Percentiles rank a stretch among this genome's conserved stretches.
phyloP scores from a whole-genome alignment of 2,888 invertebrate genomes.

The Noctua pronuba region DNA sequence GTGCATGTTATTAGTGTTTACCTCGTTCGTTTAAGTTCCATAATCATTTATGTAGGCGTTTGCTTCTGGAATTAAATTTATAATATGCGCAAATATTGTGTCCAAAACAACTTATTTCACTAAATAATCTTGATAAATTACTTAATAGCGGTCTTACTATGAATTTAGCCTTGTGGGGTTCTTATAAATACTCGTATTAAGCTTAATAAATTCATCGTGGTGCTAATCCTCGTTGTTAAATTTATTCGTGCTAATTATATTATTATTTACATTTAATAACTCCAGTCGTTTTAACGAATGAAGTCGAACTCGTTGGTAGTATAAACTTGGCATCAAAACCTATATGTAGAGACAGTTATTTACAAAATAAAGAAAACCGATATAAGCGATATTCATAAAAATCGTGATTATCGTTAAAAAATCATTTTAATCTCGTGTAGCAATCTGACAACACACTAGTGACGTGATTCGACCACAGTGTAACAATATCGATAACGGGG shows the following conservation, averaged over 20 bases:
- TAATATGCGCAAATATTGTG: conserved; percentile 58
- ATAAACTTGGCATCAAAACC: conserved; percentile 7
- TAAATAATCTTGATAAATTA: conserved; percentile 61
- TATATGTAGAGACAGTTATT: too few species aligned
- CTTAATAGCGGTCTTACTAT: conserved; percentile 49
- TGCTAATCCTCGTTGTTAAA: conserved; percentile 47
- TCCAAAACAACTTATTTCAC: conserved; percentile 57
- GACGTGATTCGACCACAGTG: conserved; percentile 48
- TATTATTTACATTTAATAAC: conserved; percentile 52
- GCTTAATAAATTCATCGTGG: conserved; percentile 50
- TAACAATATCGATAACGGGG: conserved; percentile 55
- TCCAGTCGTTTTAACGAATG: conserved; percentile 14
- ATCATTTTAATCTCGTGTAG: neutral
- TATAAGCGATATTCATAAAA: neutral
- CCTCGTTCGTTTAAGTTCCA: conserved; percentile 54
- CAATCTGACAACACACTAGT: conserved; percentile 32
- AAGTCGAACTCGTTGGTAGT: neutral
- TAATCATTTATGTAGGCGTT: conserved; percentile 60
- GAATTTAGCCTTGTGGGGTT: conserved; percentile 47
- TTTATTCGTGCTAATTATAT: conserved; percentile 55
- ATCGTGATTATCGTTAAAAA: neutral
- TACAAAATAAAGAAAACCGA: neutral
- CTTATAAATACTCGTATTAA: conserved; percentile 53
- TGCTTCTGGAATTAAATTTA: conserved; percentile 63
- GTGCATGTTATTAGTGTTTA: conserved; percentile 60